Percentiles rank a stretch among this genome's conserved stretches.
phyloP scores from a whole-genome alignment of 2,888 invertebrate genomes.

The Oscheius sp. region DNA sequence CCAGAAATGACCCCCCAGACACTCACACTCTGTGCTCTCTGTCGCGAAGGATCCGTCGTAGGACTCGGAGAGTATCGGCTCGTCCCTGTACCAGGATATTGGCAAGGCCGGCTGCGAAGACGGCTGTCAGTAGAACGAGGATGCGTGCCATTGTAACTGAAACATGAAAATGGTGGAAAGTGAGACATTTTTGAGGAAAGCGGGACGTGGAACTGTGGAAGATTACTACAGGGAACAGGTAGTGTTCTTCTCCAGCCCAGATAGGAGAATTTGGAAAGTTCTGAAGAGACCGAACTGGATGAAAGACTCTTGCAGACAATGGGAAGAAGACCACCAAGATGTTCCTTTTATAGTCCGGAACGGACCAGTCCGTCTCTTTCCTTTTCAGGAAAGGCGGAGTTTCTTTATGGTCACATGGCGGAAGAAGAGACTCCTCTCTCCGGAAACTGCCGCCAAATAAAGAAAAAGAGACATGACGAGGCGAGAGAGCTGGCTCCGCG shows the following conservation, averaged over 20 bases:
- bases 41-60: conserved; percentile 46
- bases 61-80: conserved; percentile 49
- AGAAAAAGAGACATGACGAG: conserved; percentile 11
- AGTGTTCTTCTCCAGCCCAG: background rate
- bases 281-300: background rate
- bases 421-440: conserved; percentile 13
- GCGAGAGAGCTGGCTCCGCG: background rate
- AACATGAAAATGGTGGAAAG: background rate
- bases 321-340: background rate
- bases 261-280: background rate
- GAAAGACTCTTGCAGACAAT: background rate
- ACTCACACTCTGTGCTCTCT: conserved; percentile 45
- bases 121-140: conserved; percentile 45
- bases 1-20: background rate
- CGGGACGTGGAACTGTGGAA: background rate
- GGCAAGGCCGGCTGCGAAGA: conserved; percentile 44
- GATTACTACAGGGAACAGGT: conserved; percentile 27
- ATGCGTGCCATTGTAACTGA: conserved; percentile 37
- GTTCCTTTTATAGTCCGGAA: conserved; percentile 20
- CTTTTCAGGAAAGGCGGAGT: conserved; percentile 8
- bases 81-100: conserved; percentile 56
- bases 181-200: background rate
- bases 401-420: conserved; percentile 25
- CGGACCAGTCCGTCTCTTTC: conserved; percentile 11
- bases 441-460: conserved; percentile 29